Evolutionary conservation across 35 echinoderm and acorn worm genomes (phyloP), one percentile per base, ranked within the genome.

Genomic region (Ophiothrix spiculata): DNA sequence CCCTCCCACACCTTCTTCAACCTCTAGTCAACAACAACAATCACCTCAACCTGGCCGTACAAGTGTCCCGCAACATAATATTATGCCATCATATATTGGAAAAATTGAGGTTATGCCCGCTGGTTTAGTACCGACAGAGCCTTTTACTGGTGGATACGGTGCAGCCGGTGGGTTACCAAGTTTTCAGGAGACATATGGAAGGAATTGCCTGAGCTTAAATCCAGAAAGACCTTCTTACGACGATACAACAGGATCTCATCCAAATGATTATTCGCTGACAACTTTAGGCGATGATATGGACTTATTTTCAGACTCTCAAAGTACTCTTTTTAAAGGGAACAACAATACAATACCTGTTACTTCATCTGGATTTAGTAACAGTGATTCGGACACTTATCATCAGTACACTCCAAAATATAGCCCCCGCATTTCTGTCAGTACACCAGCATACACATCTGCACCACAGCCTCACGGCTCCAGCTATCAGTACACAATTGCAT

Each of bases 101-200:
- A 84, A 84, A 37, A 84, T 84, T 21, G 81, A 84, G 49, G 81
- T 84, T 10, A 84, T 84, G 81, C 81, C 81, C 10, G 81, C 81
- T 84, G 81, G 81, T 64, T 84, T 84, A 16, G 54, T 56, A 32
- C 81, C 81, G 15, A 64, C 81, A 36, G 81, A 84, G 63, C 45
- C 81, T 37, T 54, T 60, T 63, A n/a, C 63, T 35, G 46, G 63
- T 64, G 81, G 46, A 17, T 64, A 31, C 28, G 54, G 63, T 60
- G 81, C 35, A 23, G 54, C 54, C 13, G 81, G 81, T 37, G 63
- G 63, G 34, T 77, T 90, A 56, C 90, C 90, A 38, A 92, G 90
- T 87, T 92, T 92, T 37, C 84, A 92, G 64, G 90, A 92, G 36
- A 92, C 90, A 25, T 92, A 92, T 49, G 90, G 90, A 28, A 40